Evolutionary conservation across 2,888 invertebrate species (phyloP).

Genomic region (Gymnocheta viridis): DNA sequence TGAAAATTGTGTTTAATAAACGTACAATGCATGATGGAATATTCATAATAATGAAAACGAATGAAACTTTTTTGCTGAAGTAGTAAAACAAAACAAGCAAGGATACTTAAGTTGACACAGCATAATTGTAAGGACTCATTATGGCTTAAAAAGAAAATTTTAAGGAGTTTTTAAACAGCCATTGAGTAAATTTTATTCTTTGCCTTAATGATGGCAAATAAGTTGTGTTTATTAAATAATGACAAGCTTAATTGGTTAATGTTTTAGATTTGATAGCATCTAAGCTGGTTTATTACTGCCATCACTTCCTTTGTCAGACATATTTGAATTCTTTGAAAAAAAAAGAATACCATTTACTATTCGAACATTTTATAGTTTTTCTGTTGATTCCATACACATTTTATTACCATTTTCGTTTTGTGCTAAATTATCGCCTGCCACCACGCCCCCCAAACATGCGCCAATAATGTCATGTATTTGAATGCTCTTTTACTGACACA

Average conservation of each 20-base stretch:
- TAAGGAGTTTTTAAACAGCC: constrained; percentile 7
- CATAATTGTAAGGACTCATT: constrained; percentile 47
- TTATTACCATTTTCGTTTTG: constrained; percentile 15
- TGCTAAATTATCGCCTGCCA: constrained; percentile 50
- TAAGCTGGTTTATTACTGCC: no score
- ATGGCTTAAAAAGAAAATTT: constrained; percentile 9
- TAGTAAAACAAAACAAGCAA: constrained; percentile 21
- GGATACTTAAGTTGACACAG: constrained; percentile 42
- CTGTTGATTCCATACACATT: background rate
- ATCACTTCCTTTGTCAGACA: background rate
- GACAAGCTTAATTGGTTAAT: background rate
- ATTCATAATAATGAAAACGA: constrained; percentile 14
- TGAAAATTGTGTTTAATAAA: constrained; percentile 30
- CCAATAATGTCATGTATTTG: constrained; percentile 38
- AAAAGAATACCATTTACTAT: background rate
- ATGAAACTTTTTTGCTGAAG: constrained; percentile 3
- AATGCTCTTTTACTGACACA: constrained; percentile 45
- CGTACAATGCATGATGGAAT: constrained; percentile 6
- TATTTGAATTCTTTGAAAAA: background rate
- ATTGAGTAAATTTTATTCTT: background rate
- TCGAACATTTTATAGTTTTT: background rate
- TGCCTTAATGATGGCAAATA: background rate
- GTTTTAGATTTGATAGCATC: background rate
- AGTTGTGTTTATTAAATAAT: constrained; percentile 14
- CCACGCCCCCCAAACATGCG: constrained; percentile 35